phyloP scores from a whole-genome alignment of 2,888 invertebrate genomes.

The Ochropacha duplaris region DNA sequence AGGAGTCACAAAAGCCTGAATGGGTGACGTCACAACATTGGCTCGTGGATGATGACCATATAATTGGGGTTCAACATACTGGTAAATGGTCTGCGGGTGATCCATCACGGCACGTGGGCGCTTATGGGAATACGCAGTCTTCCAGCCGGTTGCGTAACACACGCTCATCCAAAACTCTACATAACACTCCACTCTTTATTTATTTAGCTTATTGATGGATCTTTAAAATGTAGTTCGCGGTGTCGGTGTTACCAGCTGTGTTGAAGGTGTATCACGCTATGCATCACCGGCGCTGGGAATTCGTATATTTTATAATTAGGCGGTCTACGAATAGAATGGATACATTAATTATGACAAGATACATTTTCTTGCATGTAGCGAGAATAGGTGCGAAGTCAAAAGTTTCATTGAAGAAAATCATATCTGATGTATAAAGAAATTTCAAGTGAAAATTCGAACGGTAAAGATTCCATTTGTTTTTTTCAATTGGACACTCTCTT shows the following conservation, averaged over 20 bases:
- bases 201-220: constrained; percentile 13
- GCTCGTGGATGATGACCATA: constrained; percentile 21
- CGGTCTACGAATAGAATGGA: not conserved
- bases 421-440: no score
- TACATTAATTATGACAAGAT: not conserved
- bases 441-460: not conserved
- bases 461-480: not conserved
- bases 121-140: constrained; percentile 14
- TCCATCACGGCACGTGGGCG: constrained; percentile 19
- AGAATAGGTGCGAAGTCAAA: not conserved
- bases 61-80: constrained; percentile 27
- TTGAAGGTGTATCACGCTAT: not conserved
- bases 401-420: not conserved
- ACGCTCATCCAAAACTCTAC: constrained; percentile 19
- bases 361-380: not conserved
- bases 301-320: not conserved
- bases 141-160: constrained; percentile 24
- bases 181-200: constrained; percentile 10
- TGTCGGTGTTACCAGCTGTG: not conserved
- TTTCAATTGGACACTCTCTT: not conserved
- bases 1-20: constrained; percentile 32
- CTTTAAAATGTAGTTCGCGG: not conserved
- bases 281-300: not conserved
- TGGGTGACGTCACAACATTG: constrained; percentile 30
- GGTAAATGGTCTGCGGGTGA: constrained; percentile 15